Percentiles rank a stretch among this genome's conserved stretches.
Evolutionary conservation across 2,888 invertebrate species (phyloP).

Genomic region (Enchytraeus crypticus): DNA sequence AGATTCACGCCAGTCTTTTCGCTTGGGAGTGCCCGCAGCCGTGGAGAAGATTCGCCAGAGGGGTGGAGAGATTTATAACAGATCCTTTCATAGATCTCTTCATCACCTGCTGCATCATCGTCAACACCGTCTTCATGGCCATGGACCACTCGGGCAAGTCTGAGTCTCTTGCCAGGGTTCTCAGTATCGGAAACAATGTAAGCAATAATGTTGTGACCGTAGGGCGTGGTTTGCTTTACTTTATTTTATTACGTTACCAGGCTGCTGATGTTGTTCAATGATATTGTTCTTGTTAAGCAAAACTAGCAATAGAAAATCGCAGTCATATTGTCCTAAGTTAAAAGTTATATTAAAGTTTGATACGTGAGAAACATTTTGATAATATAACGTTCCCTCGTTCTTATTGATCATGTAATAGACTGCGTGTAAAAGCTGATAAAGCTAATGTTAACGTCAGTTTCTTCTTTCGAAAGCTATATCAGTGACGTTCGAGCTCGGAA

Average conservation of each 20-base stretch:
- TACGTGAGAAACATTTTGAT: too few species aligned
- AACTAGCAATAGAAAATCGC: too few species aligned
- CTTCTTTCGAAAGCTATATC: too few species aligned
- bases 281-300: too few species aligned
- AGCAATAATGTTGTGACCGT: slow-evolving; percentile 55
- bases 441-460: too few species aligned
- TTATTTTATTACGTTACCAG: background rate
- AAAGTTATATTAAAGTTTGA: too few species aligned
- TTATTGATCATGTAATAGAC: too few species aligned
- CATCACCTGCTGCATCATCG: slow-evolving; percentile 93
- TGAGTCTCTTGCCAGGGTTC: slow-evolving; percentile 65
- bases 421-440: too few species aligned
- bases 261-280: background rate
- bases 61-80: slow-evolving; percentile 78
- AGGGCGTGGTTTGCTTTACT: background rate
- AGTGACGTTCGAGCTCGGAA: too few species aligned
- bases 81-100: slow-evolving; percentile 96
- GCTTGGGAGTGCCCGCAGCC: slow-evolving; percentile 85
- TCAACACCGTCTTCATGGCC: slow-evolving; percentile 95
- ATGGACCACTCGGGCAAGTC: slow-evolving; percentile 91
- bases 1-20: slow-evolving; percentile 36
- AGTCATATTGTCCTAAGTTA: too few species aligned
- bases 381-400: too few species aligned
- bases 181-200: slow-evolving; percentile 89
- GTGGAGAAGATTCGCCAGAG: slow-evolving; percentile 60